Evolutionary conservation across 2,113 vertebrate species (phyloP).

Genomic region (Empidonax alnorum): DNA sequence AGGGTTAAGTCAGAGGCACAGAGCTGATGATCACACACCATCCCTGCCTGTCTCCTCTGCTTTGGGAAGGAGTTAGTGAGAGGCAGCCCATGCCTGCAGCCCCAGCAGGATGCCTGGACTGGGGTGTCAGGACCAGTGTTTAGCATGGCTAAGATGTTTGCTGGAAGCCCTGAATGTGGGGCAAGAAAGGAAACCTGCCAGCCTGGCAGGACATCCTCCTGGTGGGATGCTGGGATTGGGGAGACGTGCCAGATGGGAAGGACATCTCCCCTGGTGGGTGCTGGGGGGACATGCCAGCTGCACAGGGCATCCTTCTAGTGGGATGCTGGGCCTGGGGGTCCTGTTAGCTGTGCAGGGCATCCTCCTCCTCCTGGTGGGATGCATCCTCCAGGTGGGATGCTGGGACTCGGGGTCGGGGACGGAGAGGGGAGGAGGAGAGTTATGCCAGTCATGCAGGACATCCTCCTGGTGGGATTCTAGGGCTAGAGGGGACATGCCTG

Average conservation of each 20-base stretch:
- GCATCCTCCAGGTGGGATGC: no score
- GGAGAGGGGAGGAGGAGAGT: background rate
- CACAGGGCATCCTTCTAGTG: background rate
- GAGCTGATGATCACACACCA: background rate
- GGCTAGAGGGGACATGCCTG: no score
- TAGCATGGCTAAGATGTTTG: background rate
- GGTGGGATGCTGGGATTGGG: background rate
- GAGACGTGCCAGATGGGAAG: background rate
- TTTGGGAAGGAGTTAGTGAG: background rate
- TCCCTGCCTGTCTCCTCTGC: background rate
- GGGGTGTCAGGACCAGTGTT: background rate
- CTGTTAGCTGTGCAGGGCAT: fast-evolving
- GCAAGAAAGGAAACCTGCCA: background rate
- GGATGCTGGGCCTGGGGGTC: background rate
- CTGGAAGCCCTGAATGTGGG: background rate
- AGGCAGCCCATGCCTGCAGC: background rate
- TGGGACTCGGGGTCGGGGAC: background rate
- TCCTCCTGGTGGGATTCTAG: fast-evolving
- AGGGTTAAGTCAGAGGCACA: background rate
- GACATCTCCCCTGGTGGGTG: background rate
- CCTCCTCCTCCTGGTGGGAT: background rate
- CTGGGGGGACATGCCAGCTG: background rate
- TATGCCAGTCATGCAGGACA: background rate
- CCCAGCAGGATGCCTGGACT: fast-evolving
- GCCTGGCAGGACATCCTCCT: background rate